Base-by-base conservation (phyloP, 2,113 vertebrate genomes). In the Gadus chalcogrammus region DNA sequence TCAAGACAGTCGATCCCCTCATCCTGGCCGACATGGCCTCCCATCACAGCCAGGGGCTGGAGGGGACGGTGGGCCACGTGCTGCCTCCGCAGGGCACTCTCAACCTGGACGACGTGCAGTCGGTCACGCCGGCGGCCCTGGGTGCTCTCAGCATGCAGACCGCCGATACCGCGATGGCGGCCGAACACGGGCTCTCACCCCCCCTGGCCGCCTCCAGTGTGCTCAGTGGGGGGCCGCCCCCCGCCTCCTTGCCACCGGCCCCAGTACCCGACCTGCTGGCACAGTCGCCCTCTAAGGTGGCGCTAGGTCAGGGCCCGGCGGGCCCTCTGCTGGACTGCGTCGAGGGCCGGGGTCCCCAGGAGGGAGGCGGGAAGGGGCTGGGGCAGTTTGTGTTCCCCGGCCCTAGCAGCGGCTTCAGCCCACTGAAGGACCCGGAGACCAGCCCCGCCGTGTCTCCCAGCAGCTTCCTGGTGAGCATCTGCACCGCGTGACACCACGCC, bases 31-130 rank as follows among this genome's bases (percentile, higher is more conserved):
- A 96, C 63, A 89, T 95, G 59, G 77, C 74, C 56, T 79, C 91
- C 0, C 92, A 94, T 0, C 90, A 94, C 24, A 24, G 24, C 1
- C 87, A 92, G 31, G 31, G 31, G 72, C 84, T 96, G 81, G 96
- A 96, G 68, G 90, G 92, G 65, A 89, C 93, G 42, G 92, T 95
- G 13, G 82, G 75, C 0, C 84, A 93, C 0, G 93, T 95, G 63
- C 85, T 98, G 17, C 95, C 94, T 70, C 95, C 95, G 61, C 95
- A 94, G 74, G 92, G 92, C 72, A 90, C 91, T 74, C 91, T 97
- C 70, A 89, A 93, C 64, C 63, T 95, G 76, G 95, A 98, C 16
- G 94, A 97, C 1, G 91, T 94, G 66, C 96, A 95, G 84, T 92
- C 93, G 0, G 91, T 95, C n/a, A 94, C 91, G 3, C 87, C 96